A percentile compares a stretch with the other conserved stretches of the same genome.
Conservation (phyloP, 2,888 invertebrate genomes). For the Zeuzera pyrina region DNA sequence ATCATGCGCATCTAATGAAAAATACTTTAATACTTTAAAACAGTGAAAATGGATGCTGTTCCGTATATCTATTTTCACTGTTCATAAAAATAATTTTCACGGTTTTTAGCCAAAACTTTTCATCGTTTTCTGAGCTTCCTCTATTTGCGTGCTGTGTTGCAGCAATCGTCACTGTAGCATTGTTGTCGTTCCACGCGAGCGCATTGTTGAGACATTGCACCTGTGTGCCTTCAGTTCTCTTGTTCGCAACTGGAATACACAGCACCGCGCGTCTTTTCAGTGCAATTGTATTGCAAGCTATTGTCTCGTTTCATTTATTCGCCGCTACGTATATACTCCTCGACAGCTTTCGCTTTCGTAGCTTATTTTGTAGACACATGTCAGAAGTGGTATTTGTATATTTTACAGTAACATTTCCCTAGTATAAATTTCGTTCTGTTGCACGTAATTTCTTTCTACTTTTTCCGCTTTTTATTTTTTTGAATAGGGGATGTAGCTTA, state of each 20-base stretch:
- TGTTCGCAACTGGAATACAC: constrained; percentile 62
- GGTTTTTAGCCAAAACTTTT: neutral
- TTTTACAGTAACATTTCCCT: too few species aligned
- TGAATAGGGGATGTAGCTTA: too few species aligned
- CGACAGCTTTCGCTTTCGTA: constrained; percentile 43
- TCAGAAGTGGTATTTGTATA: constrained; percentile 16
- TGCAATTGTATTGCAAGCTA: constrained; percentile 60
- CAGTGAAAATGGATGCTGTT: too few species aligned
- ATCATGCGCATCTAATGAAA: too few species aligned
- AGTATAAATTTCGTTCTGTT: too few species aligned
- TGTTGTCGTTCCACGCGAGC: constrained; percentile 36
- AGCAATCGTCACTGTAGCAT: constrained; percentile 18
- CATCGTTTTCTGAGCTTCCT: neutral
- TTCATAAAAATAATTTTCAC: too few species aligned
- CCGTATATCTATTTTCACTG: too few species aligned
- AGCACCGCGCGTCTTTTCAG: constrained; percentile 53
- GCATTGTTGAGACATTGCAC: constrained; percentile 36
- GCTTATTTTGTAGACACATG: too few species aligned
- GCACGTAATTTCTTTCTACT: too few species aligned
- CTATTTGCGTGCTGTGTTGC: neutral
- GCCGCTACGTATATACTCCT: constrained; percentile 24
- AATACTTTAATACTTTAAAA: too few species aligned
- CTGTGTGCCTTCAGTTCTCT: constrained; percentile 51
- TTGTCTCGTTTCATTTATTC: constrained; percentile 61
- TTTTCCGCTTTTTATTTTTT: too few species aligned